A percentile compares a stretch with the other conserved stretches of the same genome.
Conservation (phyloP, 2,113 vertebrate genomes). For the Ginglymostoma cirratum region DNA sequence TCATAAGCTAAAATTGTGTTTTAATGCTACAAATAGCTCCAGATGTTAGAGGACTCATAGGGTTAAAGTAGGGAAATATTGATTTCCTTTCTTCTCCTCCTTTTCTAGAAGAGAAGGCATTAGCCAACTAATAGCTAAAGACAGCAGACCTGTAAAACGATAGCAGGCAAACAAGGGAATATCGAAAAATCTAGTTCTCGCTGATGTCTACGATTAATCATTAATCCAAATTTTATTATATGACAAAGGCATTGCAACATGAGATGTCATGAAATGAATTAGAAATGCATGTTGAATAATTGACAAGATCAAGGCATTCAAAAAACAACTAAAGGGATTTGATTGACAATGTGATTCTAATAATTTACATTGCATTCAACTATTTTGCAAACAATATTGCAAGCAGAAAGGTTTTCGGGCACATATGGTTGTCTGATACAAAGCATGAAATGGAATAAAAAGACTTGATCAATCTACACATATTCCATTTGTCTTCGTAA, state of each 20-base stretch:
- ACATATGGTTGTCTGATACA: background rate
- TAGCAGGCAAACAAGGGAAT: background rate
- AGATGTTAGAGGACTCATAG: background rate
- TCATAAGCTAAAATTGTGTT: background rate
- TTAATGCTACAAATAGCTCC: background rate
- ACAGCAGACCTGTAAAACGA: background rate
- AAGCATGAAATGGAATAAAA: slow-evolving; percentile 10
- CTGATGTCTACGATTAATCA: background rate
- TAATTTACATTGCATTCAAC: background rate
- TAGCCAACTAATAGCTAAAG: background rate
- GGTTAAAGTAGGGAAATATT: background rate
- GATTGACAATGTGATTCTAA: background rate
- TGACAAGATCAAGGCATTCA: slow-evolving; percentile 11
- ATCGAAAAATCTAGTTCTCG: background rate
- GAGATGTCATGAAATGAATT: background rate
- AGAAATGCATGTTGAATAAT: background rate
- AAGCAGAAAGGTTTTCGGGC: background rate
- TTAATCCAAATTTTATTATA: slow-evolving; percentile 4
- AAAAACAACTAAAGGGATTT: background rate
- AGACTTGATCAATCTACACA: slow-evolving; percentile 38
- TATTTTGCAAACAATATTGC: background rate
- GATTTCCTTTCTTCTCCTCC: slow-evolving; percentile 1
- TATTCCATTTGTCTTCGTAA: slow-evolving; percentile 47
- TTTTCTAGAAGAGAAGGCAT: background rate
- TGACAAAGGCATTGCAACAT: background rate